phyloP scores from a whole-genome alignment of 2,113 vertebrate species.

The Xiphophorus maculatus region DNA sequence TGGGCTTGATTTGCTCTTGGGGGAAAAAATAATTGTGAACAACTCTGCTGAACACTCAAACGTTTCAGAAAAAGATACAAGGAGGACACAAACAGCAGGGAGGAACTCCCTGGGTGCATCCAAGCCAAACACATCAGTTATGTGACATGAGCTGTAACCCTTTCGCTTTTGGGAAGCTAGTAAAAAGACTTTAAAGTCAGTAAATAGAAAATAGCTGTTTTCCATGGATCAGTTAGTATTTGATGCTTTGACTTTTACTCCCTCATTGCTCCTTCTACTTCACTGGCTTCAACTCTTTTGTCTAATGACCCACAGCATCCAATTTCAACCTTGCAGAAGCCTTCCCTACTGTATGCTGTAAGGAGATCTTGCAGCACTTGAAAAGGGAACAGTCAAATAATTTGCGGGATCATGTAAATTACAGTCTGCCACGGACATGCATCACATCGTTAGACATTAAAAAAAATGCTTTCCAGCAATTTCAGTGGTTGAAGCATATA shows the following conservation, averaged over 20 bases:
- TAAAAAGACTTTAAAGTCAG: constrained; percentile 5
- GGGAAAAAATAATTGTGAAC: no score
- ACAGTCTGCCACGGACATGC: constrained; percentile 8
- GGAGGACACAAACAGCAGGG: neutral
- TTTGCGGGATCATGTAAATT: neutral
- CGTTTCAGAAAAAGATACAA: neutral
- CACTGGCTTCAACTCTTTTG: neutral
- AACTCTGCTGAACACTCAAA: neutral
- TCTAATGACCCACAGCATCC: neutral
- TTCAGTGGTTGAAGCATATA: neutral
- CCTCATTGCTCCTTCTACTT: neutral
- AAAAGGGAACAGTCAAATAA: constrained; percentile 2
- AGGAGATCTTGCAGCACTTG: neutral
- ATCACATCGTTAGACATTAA: neutral
- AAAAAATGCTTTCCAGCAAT: neutral
- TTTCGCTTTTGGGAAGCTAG: neutral
- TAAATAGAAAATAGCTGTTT: neutral
- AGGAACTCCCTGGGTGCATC: neutral
- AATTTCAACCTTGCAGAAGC: neutral
- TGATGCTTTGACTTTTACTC: neutral
- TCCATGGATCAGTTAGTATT: neutral
- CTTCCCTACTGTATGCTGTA: neutral
- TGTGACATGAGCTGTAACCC: constrained; percentile 4
- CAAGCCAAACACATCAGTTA: constrained; percentile 1
- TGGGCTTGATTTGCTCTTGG: no score